Conservation (phyloP, 2,888 invertebrate genomes). For the Stegophylla sp. region DNA sequence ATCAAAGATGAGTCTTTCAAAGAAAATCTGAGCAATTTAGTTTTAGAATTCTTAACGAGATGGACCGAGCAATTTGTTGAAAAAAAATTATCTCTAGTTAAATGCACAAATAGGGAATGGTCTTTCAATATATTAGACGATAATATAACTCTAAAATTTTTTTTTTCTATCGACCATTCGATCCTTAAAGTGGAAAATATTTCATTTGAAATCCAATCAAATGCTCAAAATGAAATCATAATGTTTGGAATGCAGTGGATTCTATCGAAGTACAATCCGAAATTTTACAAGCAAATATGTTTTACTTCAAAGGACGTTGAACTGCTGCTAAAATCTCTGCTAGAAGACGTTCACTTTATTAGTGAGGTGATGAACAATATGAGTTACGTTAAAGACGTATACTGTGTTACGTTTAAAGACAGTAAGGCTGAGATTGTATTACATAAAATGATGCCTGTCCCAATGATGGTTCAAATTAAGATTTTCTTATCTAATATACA, state of each 20-base stretch:
- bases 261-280: slow-evolving; percentile 49
- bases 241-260: slow-evolving; percentile 52
- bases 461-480: slow-evolving; percentile 29
- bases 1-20: neutral
- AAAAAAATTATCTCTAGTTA: slow-evolving; percentile 2
- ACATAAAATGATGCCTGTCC: slow-evolving; percentile 4
- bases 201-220: slow-evolving; percentile 1
- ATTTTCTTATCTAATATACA: slow-evolving; percentile 44
- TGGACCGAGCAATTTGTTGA: slow-evolving; percentile 36
- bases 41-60: slow-evolving; percentile 20
- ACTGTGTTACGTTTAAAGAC: slow-evolving; percentile 44
- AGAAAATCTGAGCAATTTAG: slow-evolving; percentile 15
- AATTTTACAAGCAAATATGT: slow-evolving; percentile 48
- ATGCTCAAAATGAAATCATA: slow-evolving; percentile 16
- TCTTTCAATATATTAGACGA: slow-evolving; percentile 26
- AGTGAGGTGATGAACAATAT: slow-evolving; percentile 36
- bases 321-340: slow-evolving; percentile 39
- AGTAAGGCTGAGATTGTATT: slow-evolving; percentile 26
- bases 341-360: slow-evolving; percentile 39
- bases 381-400: neutral
- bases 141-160: slow-evolving; percentile 21
- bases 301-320: slow-evolving; percentile 37
- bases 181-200: slow-evolving; percentile 47
- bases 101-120: slow-evolving; percentile 47
- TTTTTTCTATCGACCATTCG: neutral